Percentiles rank a stretch among this genome's conserved stretches.
These are phyloP conservation scores for Thaumetopoea pityocampa DNA, from an alignment of 1,140 invertebrate genomes.

Conservation along the genomic window DNA sequence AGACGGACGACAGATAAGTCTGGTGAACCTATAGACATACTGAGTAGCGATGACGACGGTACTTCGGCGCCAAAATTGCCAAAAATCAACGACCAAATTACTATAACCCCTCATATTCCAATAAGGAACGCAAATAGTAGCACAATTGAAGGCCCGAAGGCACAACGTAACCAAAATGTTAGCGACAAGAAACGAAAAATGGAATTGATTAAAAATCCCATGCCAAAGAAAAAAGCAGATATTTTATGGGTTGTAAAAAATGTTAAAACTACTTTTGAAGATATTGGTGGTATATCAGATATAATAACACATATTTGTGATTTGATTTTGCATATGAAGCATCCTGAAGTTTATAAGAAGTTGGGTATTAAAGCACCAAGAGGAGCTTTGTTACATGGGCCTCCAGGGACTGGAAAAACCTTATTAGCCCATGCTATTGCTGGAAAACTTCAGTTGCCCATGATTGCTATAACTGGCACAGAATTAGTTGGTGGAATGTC, in stretches of 20 bases:
- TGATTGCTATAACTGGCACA: conserved; percentile 91
- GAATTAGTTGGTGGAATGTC: conserved; percentile 96
- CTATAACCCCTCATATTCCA: conserved; percentile 64
- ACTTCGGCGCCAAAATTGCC: conserved; percentile 62
- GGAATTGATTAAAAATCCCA: conserved; percentile 41
- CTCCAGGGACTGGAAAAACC: conserved; percentile 95
- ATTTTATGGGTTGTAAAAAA: conserved; percentile 46
- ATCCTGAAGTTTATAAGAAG: conserved; percentile 87
- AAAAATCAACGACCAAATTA: conserved; percentile 72
- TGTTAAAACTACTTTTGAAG: conserved; percentile 80
- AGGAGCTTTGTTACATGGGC: conserved; percentile 93
- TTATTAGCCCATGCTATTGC: conserved; percentile 94
- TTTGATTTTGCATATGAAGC: conserved; percentile 88
- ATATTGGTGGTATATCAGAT: conserved; percentile 86
- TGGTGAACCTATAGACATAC: conserved; percentile 76
- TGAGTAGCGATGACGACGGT: conserved; percentile 77
- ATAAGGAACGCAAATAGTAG: conserved; percentile 46
- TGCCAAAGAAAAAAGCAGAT: conserved; percentile 54
- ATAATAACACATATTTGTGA: conserved; percentile 87
- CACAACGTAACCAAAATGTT: conserved; percentile 34
- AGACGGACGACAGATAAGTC: conserved; percentile 60
- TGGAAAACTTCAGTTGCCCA: conserved; percentile 82
- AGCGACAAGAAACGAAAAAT: conserved; percentile 54
- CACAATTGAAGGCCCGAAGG: conserved; percentile 36
- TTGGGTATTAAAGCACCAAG: conserved; percentile 88